These are phyloP conservation scores for Eulacestoma nigropectus DNA, from an alignment of 2,113 vertebrate genomes.

Conservation along the genomic window DNA sequence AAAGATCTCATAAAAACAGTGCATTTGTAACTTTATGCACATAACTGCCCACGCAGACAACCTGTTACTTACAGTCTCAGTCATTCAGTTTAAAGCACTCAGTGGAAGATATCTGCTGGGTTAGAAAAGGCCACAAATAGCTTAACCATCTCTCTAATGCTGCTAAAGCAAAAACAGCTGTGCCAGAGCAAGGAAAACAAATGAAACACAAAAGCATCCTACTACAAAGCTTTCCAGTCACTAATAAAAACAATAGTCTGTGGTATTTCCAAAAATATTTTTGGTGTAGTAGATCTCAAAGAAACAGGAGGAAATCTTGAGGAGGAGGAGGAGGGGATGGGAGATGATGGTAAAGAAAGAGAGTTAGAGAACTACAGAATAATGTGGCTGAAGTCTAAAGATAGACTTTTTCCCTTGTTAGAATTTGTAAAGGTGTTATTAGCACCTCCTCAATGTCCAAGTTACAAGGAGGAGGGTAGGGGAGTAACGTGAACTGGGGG, in stretches of 20 bases:
- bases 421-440: neutral
- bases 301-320: conserved; percentile 49
- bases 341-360: neutral
- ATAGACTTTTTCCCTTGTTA: neutral
- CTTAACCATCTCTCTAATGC: conserved; percentile 71
- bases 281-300: conserved; percentile 68
- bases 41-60: neutral
- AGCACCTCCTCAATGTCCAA: neutral
- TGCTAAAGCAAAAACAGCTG: conserved; percentile 79
- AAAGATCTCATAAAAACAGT: conserved; percentile 29
- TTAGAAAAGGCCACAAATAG: conserved; percentile 68
- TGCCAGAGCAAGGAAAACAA: conserved; percentile 74
- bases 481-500: neutral
- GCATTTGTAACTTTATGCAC: conserved; percentile 3
- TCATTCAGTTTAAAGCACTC: conserved; percentile 15
- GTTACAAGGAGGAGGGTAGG: neutral
- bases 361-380: neutral
- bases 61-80: neutral
- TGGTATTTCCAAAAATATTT: conserved; percentile 76
- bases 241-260: conserved; percentile 78
- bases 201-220: conserved; percentile 70
- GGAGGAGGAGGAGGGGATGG: neutral
- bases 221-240: conserved; percentile 74
- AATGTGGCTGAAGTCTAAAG: neutral
- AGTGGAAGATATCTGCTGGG: conserved; percentile 56